A percentile compares a stretch with the other conserved stretches of the same genome.
Conservation (phyloP, 2,797 vertebrate genomes). For the Crypturellus tataupa region DNA sequence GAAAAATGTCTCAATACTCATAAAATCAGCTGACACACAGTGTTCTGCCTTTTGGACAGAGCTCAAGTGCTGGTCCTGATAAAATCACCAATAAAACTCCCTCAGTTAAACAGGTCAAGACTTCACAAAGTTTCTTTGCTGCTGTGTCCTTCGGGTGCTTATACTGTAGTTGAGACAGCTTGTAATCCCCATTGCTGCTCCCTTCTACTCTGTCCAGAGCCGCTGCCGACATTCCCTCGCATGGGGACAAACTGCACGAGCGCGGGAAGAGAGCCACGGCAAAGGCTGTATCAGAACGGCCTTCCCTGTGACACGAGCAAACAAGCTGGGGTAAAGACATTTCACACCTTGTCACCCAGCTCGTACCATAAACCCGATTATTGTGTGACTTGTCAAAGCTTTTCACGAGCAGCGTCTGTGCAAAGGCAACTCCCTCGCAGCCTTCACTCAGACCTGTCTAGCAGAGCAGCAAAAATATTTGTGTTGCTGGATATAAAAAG, state of each 20-base stretch:
- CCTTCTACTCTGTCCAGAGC: neutral
- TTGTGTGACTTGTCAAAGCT: neutral
- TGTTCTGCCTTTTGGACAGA: neutral
- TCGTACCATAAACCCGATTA: neutral
- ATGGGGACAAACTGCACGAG: neutral
- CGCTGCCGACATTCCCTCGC: neutral
- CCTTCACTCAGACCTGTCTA: constrained; percentile 23
- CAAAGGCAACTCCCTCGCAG: constrained; percentile 24
- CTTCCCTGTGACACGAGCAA: constrained; percentile 14
- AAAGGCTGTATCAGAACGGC: constrained; percentile 25
- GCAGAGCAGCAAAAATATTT: constrained; percentile 44
- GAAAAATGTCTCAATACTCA: neutral
- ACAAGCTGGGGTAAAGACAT: constrained; percentile 21
- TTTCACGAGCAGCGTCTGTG: neutral
- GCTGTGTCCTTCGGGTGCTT: too few relatives aligned
- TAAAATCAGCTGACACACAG: neutral
- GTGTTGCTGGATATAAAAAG: constrained; percentile 19
- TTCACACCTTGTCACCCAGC: constrained; percentile 35
- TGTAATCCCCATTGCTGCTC: neutral
- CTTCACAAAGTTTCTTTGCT: fast-evolving
- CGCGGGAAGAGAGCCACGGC: neutral
- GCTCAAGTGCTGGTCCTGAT: neutral
- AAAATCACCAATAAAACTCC: neutral
- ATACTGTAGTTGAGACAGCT: neutral
- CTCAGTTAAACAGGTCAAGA: neutral